Conservation (phyloP, 2,888 invertebrate species). For the Brachyopa scutellaris region DNA sequence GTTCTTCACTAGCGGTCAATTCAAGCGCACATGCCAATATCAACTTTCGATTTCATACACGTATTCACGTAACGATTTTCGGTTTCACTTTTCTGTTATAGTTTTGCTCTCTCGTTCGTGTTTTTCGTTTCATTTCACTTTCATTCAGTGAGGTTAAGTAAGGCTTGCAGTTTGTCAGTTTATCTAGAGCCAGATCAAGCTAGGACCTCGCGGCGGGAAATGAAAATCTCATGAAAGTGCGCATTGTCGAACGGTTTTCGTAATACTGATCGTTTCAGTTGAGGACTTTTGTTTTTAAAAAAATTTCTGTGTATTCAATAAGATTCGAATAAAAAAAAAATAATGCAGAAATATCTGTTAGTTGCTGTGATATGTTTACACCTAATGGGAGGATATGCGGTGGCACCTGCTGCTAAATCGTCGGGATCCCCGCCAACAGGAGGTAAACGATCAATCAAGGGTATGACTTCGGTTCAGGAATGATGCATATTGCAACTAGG, state of each 20-base stretch:
- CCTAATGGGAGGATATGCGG: constrained; percentile 78
- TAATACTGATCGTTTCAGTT: constrained; percentile 44
- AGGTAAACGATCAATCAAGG: constrained; percentile 75
- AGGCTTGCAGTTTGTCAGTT: constrained; percentile 24
- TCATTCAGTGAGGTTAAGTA: constrained; percentile 26
- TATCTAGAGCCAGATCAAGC: constrained; percentile 16
- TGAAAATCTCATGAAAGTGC: constrained; percentile 57
- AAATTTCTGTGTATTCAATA: too few relatives aligned
- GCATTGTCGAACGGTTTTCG: constrained; percentile 51
- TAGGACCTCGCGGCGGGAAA: constrained; percentile 56
- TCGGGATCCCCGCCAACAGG: constrained; percentile 75
- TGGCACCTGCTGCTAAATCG: constrained; percentile 76
- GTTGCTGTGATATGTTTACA: constrained; percentile 81
- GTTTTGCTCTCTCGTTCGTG: constrained; percentile 40
- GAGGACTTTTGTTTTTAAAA: too few relatives aligned
- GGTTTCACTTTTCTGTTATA: constrained; percentile 72
- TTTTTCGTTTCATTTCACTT: constrained; percentile 29
- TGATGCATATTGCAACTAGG: too few relatives aligned
- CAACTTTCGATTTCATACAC: constrained; percentile 79
- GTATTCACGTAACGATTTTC: constrained; percentile 75
- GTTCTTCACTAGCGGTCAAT: constrained; percentile 81
- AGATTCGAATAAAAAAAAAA: too few relatives aligned
- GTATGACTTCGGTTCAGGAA: constrained; percentile 43
- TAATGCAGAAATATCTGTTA: constrained; percentile 79
- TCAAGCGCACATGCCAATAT: constrained; percentile 80